Evolutionary conservation across 1,140 invertebrate genomes (phyloP).

Genomic region (Nixonia krombeini): DNA sequence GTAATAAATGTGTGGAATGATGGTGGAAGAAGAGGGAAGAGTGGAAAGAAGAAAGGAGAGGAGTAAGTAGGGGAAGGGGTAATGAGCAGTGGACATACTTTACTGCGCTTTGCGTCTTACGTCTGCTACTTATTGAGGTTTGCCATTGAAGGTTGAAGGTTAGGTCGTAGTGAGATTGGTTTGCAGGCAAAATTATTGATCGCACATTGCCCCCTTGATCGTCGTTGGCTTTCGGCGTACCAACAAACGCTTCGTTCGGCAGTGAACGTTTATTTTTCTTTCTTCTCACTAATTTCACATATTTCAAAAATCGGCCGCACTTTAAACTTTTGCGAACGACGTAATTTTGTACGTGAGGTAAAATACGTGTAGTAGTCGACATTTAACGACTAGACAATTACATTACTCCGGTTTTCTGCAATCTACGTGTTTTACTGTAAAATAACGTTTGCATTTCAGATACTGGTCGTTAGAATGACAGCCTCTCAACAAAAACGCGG

Average conservation of each 20-base stretch:
- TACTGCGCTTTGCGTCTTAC: too few species aligned
- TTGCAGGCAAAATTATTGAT: conserved; percentile 52
- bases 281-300: conserved; percentile 20
- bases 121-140: too few species aligned
- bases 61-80: too few species aligned
- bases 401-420: background rate
- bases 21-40: too few species aligned
- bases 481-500: conserved; percentile 49
- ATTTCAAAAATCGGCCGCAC: too few species aligned
- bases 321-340: too few species aligned
- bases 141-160: too few species aligned
- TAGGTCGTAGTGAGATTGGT: conserved; percentile 31
- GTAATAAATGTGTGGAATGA: too few species aligned
- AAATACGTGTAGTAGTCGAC: background rate
- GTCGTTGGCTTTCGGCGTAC: conserved; percentile 13
- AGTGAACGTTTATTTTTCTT: conserved; percentile 12
- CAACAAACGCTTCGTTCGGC: background rate
- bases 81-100: too few species aligned
- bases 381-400: background rate
- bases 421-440: background rate
- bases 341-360: too few species aligned
- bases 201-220: conserved; percentile 38
- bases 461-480: conserved; percentile 64
- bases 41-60: too few species aligned
- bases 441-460: conserved; percentile 47